Base-by-base conservation (phyloP, 2,888 invertebrate genomes). In the Steinernema scapterisci region DNA sequence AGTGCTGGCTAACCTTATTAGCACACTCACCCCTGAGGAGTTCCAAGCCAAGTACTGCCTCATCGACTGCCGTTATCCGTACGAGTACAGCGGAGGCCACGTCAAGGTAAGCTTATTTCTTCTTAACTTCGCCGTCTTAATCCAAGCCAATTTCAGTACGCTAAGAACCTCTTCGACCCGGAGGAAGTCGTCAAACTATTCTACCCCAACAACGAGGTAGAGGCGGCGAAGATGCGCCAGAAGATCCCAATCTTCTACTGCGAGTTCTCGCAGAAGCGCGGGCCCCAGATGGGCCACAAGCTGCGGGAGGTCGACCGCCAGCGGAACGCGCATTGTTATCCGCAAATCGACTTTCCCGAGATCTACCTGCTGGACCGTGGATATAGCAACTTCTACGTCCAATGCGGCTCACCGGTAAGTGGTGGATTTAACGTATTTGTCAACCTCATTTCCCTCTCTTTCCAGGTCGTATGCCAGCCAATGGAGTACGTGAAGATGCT, bases 201-300 rank as follows among this genome's bases (percentile, higher is more conserved):
- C 72, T 82, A 76, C 73, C 79, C 81, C 51, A 11, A 21, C n/a
- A 51, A 76, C 23, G 76, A 77, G 27, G 70, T 54, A 9, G 44
- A 71, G 13, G 75, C 25, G 2, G 51, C n/a, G 1, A 70, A 73
- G 44, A 72, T 76, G 43, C 70, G 73, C 38, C 31, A 54, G 43
- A 9, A 16, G 79, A 92, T 96, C 70, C 89, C 97, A 51, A 92
- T 97, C 63, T 96, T 97, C 89, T 97, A 97, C 88, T 97, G 97
- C 89, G 97, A 97, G 89, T 97, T 96, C 90, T 95, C 95, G 0
- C 92, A 94, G 73, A 94, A 97, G 89, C 91, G 97, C 73, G 97
- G 95, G 0, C 97, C 97, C 0, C 93, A 92, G 84, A 89, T 97
- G 92, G 63, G 25, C 9, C 63, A 31, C 31, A 46, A 44, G 23